Evolutionary conservation across 2,113 vertebrate species (phyloP).

Genomic region (Calyptomena viridis): DNA sequence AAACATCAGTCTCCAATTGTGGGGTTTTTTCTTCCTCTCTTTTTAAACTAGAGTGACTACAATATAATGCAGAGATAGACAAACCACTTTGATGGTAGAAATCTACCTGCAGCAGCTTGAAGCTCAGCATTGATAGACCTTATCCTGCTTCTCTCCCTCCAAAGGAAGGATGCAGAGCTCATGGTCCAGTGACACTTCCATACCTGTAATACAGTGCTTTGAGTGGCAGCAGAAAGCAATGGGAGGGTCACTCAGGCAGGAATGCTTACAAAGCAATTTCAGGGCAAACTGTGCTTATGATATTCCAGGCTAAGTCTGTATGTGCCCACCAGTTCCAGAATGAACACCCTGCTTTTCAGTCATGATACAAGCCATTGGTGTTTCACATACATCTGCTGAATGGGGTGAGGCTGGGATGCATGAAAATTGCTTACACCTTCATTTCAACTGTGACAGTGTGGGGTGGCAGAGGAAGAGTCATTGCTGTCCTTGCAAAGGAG

Average conservation of each 20-base stretch:
- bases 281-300: background rate
- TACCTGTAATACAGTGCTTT: background rate
- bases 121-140: background rate
- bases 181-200: background rate
- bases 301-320: background rate
- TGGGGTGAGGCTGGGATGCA: background rate
- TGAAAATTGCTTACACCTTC: background rate
- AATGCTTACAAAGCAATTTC: background rate
- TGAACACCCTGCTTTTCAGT: background rate
- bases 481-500: background rate
- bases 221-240: background rate
- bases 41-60: slow-evolving; percentile 5
- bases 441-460: background rate
- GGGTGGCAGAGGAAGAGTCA: background rate
- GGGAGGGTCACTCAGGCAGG: background rate
- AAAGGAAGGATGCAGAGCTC: background rate
- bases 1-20: background rate
- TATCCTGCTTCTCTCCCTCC: background rate
- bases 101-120: slow-evolving; percentile 1
- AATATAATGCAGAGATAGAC: background rate
- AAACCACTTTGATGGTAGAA: background rate
- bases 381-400: background rate
- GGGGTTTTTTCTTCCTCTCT: background rate
- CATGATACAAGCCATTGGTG: background rate
- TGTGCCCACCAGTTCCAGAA: background rate